These are phyloP conservation scores for Eucidaris tribuloides DNA, from an alignment of 35 echinoderm and acorn worm genomes.

Conservation along the genomic window DNA sequence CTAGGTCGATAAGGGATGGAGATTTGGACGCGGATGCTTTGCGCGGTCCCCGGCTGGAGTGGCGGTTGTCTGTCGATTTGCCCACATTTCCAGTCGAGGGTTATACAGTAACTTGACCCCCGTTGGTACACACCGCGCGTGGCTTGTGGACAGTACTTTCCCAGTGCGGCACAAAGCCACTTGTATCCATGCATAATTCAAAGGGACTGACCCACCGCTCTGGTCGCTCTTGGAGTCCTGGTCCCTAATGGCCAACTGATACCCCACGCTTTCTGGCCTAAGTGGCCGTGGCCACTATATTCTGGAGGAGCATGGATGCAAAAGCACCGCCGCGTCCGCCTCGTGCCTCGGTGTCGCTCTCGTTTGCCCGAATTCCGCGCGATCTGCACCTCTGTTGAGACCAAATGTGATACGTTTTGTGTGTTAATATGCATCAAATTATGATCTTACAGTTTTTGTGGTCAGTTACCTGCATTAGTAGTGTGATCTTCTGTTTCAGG, in stretches of 20 bases:
- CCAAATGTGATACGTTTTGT: slow-evolving; percentile 15
- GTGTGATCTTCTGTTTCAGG: too few relatives aligned
- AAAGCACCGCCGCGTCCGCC: neutral
- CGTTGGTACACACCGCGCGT: neutral
- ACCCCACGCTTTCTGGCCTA: slow-evolving; percentile 36
- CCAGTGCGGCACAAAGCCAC: slow-evolving; percentile 19
- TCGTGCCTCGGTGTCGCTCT: neutral
- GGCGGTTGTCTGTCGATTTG: neutral
- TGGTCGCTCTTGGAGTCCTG: neutral
- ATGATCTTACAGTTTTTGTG: neutral
- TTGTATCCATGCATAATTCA: slow-evolving; percentile 34
- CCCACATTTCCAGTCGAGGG: slow-evolving; percentile 2
- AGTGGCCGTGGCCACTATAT: slow-evolving; percentile 16
- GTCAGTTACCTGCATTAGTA: too few relatives aligned
- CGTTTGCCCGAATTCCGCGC: neutral
- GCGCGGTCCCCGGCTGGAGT: neutral
- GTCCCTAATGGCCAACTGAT: slow-evolving; percentile 37
- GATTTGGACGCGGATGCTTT: neutral
- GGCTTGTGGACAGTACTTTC: neutral
- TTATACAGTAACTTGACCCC: slow-evolving; percentile 16
- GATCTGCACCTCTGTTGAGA: neutral
- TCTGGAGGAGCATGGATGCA: neutral
- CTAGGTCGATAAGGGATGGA: slow-evolving; percentile 28
- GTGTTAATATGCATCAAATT: slow-evolving; percentile 16
- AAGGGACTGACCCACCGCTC: neutral